These are phyloP conservation scores for Geothlypis trichas DNA, from an alignment of 2,113 vertebrate species.

Conservation along the genomic window DNA sequence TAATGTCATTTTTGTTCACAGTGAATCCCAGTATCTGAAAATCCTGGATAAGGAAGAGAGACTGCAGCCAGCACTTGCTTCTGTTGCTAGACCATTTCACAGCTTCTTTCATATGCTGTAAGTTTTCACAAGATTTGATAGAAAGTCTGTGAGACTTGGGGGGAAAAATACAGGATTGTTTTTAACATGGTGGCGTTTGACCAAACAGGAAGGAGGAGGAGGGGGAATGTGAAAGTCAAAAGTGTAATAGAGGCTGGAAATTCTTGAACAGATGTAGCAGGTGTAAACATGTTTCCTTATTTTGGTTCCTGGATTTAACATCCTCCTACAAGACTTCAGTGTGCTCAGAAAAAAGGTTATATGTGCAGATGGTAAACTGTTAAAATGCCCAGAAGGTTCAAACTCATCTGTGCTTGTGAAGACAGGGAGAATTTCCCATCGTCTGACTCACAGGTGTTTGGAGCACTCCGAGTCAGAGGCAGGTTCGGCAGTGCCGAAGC, in stretches of 20 bases:
- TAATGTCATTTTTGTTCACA: slow-evolving; percentile 34
- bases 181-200: slow-evolving; percentile 47
- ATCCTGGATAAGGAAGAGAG: neutral
- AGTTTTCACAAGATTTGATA: slow-evolving; percentile 23
- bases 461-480: slow-evolving; percentile 66
- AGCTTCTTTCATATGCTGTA: slow-evolving; percentile 34
- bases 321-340: slow-evolving; percentile 74
- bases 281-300: slow-evolving; percentile 76
- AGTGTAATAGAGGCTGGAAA: slow-evolving; percentile 50
- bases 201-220: slow-evolving; percentile 8
- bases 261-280: slow-evolving; percentile 71
- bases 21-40: slow-evolving; percentile 6
- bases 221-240: slow-evolving; percentile 35
- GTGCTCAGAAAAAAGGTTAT: slow-evolving; percentile 66
- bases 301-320: slow-evolving; percentile 72
- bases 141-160: slow-evolving; percentile 46
- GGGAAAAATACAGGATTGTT: slow-evolving; percentile 25
- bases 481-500: slow-evolving; percentile 41
- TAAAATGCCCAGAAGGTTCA: slow-evolving; percentile 81
- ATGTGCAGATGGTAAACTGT: slow-evolving; percentile 80
- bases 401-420: slow-evolving; percentile 74
- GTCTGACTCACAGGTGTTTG: slow-evolving; percentile 78
- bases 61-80: slow-evolving; percentile 2
- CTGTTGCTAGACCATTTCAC: neutral
- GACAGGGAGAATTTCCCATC: slow-evolving; percentile 61